These are phyloP conservation scores for Operophtera brumata DNA, from an alignment of 2,888 invertebrate genomes.

Conservation along the genomic window DNA sequence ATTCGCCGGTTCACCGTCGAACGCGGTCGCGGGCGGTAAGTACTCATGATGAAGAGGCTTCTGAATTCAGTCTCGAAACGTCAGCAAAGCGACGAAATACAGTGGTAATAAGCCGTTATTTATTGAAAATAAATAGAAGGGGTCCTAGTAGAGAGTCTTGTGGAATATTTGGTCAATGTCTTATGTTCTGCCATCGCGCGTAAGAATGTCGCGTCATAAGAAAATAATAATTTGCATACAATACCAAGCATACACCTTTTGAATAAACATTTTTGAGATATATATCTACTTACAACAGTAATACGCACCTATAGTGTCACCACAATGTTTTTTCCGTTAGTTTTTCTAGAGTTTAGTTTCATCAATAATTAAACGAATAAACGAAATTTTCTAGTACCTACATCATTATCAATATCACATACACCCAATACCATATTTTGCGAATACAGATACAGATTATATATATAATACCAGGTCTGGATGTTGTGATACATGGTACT, in stretches of 20 bases:
- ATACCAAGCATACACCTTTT: constrained; percentile 20
- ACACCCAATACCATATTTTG: too few species aligned
- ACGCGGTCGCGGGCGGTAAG: too few species aligned
- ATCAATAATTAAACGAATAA: too few species aligned
- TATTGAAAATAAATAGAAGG: background rate
- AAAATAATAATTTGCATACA: constrained; percentile 32
- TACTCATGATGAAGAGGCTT: too few species aligned
- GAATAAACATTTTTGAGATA: constrained; percentile 14
- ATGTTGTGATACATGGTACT: too few species aligned
- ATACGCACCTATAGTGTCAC: constrained; percentile 2
- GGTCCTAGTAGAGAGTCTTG: background rate
- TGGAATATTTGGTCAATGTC: background rate
- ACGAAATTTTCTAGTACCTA: background rate
- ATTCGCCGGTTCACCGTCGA: too few species aligned
- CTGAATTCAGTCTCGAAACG: too few species aligned
- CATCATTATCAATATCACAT: background rate
- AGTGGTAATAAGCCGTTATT: too few species aligned
- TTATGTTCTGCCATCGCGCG: background rate
- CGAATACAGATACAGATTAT: too few species aligned
- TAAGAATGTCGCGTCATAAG: constrained; percentile 6
- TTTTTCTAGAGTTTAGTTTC: constrained; percentile 1
- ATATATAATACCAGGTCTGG: too few species aligned
- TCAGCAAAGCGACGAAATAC: too few species aligned
- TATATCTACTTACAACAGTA: constrained; percentile 1
- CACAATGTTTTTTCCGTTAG: constrained; percentile 6